Evolutionary conservation across 1,140 invertebrate genomes (phyloP).

Genomic region (Phymorhynchus buccinoides): DNA sequence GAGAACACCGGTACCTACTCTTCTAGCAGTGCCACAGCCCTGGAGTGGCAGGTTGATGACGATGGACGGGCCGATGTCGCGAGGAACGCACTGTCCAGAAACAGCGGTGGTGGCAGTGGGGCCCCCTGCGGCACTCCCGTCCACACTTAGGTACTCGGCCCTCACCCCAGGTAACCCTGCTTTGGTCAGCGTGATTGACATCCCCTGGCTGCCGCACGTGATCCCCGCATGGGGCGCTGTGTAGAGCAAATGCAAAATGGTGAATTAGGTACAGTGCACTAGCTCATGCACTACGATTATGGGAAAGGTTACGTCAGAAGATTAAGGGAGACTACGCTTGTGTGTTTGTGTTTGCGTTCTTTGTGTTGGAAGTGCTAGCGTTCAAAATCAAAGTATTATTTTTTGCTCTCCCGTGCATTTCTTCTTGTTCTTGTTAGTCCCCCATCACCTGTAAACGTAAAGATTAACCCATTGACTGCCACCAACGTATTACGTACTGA

Average conservation of each 20-base stretch:
- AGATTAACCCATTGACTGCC: too few relatives aligned
- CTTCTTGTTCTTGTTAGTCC: too few relatives aligned
- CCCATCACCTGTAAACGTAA: too few relatives aligned
- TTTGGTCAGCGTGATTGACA: not conserved
- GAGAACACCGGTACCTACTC: not conserved
- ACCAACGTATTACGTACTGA: too few relatives aligned
- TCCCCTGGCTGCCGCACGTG: not conserved
- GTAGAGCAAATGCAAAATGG: not conserved
- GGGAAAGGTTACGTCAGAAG: not conserved
- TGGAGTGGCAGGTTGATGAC: not conserved
- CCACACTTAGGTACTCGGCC: not conserved
- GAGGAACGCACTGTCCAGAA: not conserved
- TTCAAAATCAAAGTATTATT: not conserved
- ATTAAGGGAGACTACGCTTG: not conserved
- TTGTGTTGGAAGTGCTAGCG: too few relatives aligned
- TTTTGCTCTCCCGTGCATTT: too few relatives aligned
- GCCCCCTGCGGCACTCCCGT: not conserved
- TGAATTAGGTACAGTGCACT: not conserved
- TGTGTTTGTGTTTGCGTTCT: not conserved
- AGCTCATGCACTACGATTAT: not conserved
- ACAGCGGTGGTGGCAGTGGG: too few relatives aligned
- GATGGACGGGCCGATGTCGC: not conserved
- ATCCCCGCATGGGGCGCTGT: not conserved
- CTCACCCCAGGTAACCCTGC: not conserved
- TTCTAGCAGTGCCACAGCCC: not conserved